Evolutionary conservation across 1,140 invertebrate species (phyloP).

Genomic region (Drosophila elegans): DNA sequence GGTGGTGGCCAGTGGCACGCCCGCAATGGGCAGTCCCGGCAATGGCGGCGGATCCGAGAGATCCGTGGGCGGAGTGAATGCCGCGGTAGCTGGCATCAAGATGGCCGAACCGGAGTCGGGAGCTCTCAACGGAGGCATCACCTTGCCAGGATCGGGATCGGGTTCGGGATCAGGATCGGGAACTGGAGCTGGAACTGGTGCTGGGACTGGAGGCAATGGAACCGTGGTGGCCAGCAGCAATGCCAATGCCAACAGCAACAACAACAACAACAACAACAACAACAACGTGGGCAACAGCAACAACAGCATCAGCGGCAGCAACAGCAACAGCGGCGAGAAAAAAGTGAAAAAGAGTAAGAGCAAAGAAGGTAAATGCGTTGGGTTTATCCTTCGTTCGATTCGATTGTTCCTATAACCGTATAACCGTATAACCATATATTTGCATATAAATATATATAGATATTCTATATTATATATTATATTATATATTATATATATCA

Average conservation of each 20-base stretch:
- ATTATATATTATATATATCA: not conserved
- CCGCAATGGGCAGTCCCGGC: conserved; percentile 48
- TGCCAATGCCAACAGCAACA: not conserved
- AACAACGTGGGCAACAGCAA: conserved; percentile 15
- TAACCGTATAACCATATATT: conserved; percentile 28
- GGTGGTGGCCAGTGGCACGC: not conserved
- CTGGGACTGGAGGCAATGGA: conserved; percentile 1
- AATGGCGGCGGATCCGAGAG: conserved; percentile 59
- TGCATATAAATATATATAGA: conserved; percentile 28
- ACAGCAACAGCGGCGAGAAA: conserved; percentile 80
- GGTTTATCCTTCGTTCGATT: conserved; percentile 81
- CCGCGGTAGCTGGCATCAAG: conserved; percentile 3
- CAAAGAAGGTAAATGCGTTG: conserved; percentile 84
- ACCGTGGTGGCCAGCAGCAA: conserved; percentile 21
- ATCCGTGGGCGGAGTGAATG: conserved; percentile 22
- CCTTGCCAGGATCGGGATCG: not conserved
- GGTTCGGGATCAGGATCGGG: not conserved
- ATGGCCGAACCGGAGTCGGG: conserved; percentile 6
- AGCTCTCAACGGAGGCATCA: conserved; percentile 1
- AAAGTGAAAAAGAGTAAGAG: conserved; percentile 85
- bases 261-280: conserved; percentile 38
- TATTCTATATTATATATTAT: not conserved
- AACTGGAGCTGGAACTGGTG: not conserved
- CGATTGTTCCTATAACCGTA: conserved; percentile 50
- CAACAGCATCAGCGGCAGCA: conserved; percentile 52